phyloP scores from a whole-genome alignment of 2,113 vertebrate species.

The Uria aalge region DNA sequence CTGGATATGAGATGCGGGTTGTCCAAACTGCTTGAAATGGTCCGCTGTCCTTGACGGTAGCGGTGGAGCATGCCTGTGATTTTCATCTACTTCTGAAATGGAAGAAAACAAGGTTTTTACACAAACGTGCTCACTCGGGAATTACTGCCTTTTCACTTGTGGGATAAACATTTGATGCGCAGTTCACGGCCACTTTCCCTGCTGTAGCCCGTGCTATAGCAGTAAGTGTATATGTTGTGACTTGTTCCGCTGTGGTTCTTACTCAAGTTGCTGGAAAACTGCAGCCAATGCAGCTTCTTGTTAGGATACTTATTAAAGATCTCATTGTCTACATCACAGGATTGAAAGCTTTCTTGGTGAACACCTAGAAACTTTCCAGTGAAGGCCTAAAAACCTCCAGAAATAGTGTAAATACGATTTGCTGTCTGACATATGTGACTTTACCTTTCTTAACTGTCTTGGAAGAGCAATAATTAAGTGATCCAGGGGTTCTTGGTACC shows the following conservation, averaged over 20 bases:
- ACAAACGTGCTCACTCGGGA: not conserved
- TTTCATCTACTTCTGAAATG: not conserved
- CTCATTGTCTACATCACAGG: not conserved
- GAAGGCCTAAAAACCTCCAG: too few species aligned
- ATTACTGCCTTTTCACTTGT: accelerated
- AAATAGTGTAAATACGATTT: not conserved
- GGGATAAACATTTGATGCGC: too few species aligned
- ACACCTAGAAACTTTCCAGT: not conserved
- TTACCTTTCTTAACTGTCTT: too few species aligned
- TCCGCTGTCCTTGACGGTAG: too few species aligned
- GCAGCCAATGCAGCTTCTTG: not conserved
- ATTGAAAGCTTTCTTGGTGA: not conserved
- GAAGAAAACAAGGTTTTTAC: not conserved
- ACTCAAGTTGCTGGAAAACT: not conserved
- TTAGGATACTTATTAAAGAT: not conserved
- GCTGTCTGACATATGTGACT: not conserved
- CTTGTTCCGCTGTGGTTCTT: too few species aligned
- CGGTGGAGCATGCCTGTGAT: not conserved
- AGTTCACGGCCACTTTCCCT: not conserved
- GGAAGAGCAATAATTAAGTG: not conserved
- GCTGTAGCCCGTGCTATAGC: not conserved
- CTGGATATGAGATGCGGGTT: not conserved
- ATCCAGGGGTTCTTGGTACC: not conserved
- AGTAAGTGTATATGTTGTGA: accelerated
- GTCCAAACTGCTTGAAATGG: not conserved